Evolutionary conservation across 2,113 vertebrate species (phyloP), one percentile per base, ranked within the genome.

Genomic region (Nothoprocta perdicaria): DNA sequence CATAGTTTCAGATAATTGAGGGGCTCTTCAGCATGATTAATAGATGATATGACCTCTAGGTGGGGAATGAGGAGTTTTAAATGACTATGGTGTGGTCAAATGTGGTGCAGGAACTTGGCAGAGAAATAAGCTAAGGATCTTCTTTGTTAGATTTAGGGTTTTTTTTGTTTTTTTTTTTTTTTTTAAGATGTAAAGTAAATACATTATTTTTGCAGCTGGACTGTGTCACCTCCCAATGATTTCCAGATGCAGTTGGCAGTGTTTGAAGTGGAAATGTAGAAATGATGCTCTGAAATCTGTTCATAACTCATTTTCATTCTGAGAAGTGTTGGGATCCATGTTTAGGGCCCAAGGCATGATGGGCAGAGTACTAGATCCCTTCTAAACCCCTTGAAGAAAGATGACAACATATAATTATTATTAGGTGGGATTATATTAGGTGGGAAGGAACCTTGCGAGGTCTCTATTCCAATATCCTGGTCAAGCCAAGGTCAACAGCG

Each of bases 21-120:
- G 95, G 91, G 79, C 91, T 95, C 92, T 96, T 93, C 91, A 95
- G 84, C 4, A 3, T 94, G 81, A 94, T 96, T 92, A 95, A 96
- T 96, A 75, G 84, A 87, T 57, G 89, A 88, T 60, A 57, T 83
- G 96, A 96, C 96, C 96, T 92, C 92, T 87, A 89, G 72, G 52
- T 92, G 91, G 76, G 73, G 92, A 91, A 68, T 16, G 79, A 94
- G 84, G 91, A 91, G 87, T 72, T 95, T 78, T 52, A 71, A 78
- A 90, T 71, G 45, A 80, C 71, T 40, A 52, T 53, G 35, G 65
- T 2, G 1, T 92, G 94, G 92, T 92, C 92, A 94, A 92, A 88
- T 84, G 89, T 83, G 61, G 76, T 84, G 90, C 33, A 91, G 53
- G 65, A 65, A 45, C 19, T 5, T 61, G 8, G 52, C 26, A 52